These are phyloP conservation scores for Nasonia vitripennis DNA, from an alignment of 1,140 invertebrate species.

Conservation along the genomic window DNA sequence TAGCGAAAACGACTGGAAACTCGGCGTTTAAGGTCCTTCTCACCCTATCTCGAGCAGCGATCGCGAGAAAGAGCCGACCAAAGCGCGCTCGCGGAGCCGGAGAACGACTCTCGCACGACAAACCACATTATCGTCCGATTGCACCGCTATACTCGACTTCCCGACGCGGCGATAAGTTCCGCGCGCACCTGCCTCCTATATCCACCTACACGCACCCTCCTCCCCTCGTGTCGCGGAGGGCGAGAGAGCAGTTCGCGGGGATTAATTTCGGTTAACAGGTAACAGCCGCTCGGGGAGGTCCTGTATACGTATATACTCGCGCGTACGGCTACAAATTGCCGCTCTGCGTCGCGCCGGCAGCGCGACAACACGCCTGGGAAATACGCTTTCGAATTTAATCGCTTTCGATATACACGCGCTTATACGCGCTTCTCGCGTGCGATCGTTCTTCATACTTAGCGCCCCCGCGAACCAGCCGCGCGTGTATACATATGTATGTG, in stretches of 20 bases:
- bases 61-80: constrained; percentile 21
- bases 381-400: constrained; percentile 56
- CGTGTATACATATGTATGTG: too few species aligned
- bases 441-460: constrained; percentile 33
- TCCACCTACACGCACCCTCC: background rate
- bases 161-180: background rate
- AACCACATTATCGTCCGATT: constrained; percentile 46
- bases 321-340: constrained; percentile 45
- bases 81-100: background rate
- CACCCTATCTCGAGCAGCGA: constrained; percentile 14
- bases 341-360: constrained; percentile 21
- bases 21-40: constrained; percentile 21
- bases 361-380: constrained; percentile 55
- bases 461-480: background rate
- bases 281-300: constrained; percentile 56
- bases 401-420: constrained; percentile 32
- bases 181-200: background rate
- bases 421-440: background rate
- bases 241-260: constrained; percentile 34
- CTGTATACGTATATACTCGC: background rate
- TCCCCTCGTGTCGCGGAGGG: too few species aligned
- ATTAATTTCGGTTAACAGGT: constrained; percentile 59
- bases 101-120: constrained; percentile 17
- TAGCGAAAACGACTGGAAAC: constrained; percentile 45
- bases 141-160: background rate